Percentiles rank a stretch among this genome's conserved stretches.
phyloP scores from a whole-genome alignment of 2,113 vertebrate species.

The Hippopotamus amphibius region DNA sequence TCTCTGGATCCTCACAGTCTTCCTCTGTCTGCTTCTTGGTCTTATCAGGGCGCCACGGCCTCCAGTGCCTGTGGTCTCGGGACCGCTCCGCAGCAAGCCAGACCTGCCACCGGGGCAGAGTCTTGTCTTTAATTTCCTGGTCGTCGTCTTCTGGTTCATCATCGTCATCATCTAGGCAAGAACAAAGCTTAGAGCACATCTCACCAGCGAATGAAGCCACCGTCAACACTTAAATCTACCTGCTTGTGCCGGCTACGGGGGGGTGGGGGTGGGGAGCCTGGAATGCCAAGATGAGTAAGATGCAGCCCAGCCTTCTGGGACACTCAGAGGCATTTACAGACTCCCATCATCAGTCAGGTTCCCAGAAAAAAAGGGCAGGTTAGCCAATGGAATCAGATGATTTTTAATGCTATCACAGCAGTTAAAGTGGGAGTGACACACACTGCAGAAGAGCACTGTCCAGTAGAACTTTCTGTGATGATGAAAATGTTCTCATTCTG shows the following conservation, averaged over 20 bases:
- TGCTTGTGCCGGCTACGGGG: fast-evolving
- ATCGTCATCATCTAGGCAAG: slow-evolving; percentile 90
- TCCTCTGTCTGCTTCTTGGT: slow-evolving; percentile 93
- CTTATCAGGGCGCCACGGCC: slow-evolving; percentile 97
- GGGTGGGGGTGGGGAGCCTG: neutral
- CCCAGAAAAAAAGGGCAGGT: neutral
- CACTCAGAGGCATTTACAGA: neutral
- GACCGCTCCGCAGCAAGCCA: slow-evolving; percentile 93
- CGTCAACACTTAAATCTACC: fast-evolving
- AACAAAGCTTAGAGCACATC: neutral
- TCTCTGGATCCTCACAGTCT: slow-evolving; percentile 98
- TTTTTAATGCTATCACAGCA: neutral
- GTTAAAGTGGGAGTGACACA: neutral
- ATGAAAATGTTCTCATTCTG: neutral
- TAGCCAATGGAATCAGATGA: neutral
- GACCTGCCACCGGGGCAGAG: slow-evolving; percentile 89
- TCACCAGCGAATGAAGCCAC: neutral
- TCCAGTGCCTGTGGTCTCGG: slow-evolving; percentile 93
- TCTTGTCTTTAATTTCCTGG: slow-evolving; percentile 93
- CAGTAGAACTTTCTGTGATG: neutral
- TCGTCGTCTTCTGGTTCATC: slow-evolving; percentile 91
- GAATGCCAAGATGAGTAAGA: fast-evolving
- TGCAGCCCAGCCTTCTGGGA: neutral
- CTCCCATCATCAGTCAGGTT: neutral
- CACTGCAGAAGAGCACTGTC: neutral